These are phyloP conservation scores for Fundulus diaphanus DNA, from an alignment of 2,797 vertebrate genomes.

Conservation along the genomic window DNA sequence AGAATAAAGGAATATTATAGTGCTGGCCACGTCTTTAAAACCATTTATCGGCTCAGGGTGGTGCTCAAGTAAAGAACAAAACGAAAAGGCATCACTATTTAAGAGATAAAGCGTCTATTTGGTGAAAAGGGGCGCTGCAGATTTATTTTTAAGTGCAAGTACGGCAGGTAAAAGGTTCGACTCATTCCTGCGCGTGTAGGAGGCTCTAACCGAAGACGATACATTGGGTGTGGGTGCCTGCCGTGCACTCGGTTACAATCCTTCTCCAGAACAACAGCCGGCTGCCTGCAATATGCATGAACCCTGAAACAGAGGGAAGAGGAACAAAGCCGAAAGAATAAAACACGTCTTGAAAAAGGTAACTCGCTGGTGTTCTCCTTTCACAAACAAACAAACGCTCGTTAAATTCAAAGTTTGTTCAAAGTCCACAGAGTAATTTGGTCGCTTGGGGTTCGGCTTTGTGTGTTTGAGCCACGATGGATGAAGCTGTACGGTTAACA, in stretches of 20 bases:
- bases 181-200: slow-evolving; percentile 32
- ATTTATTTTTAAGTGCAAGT: slow-evolving; percentile 7
- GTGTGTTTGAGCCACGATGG: not conserved
- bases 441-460: not conserved
- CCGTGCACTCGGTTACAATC: not conserved
- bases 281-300: not conserved
- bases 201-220: not conserved
- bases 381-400: too few relatives aligned
- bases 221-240: not conserved
- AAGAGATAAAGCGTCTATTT: slow-evolving; percentile 9
- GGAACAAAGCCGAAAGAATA: not conserved
- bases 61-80: too few relatives aligned
- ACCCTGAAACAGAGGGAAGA: not conserved
- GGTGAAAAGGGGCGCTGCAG: slow-evolving; percentile 18
- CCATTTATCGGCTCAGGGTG: not conserved
- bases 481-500: too few relatives aligned
- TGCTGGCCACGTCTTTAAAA: not conserved
- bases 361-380: too few relatives aligned
- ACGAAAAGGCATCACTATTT: too few relatives aligned
- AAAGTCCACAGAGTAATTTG: too few relatives aligned
- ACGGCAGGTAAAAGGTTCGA: slow-evolving; percentile 20
- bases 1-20: slow-evolving; percentile 38
- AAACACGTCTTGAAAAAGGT: too few relatives aligned
- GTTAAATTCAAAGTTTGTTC: too few relatives aligned
- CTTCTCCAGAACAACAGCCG: not conserved